Conservation (phyloP, 2,888 invertebrate genomes). For the Cantharis lateralis region DNA sequence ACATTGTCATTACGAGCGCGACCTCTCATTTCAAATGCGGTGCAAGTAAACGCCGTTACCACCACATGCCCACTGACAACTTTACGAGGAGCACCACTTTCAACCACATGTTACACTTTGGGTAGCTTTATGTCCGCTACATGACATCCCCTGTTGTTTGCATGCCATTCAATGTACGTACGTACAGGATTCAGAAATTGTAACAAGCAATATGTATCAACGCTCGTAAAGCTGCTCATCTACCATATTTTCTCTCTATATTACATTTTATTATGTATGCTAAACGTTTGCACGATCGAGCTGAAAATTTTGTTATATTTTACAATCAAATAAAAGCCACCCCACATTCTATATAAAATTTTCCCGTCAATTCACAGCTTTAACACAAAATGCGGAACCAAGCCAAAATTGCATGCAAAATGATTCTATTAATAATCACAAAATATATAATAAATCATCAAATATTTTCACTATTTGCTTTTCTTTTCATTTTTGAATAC, state of each 20-base stretch:
- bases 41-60: conserved; percentile 55
- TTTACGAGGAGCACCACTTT: conserved; percentile 58
- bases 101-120: conserved; percentile 58
- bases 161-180: conserved; percentile 31
- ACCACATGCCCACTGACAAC: conserved; percentile 57
- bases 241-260: conserved; percentile 27
- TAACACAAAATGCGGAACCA: not conserved
- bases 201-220: conserved; percentile 36
- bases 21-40: conserved; percentile 54
- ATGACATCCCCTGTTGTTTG: conserved; percentile 51
- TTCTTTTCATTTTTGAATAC: too few species aligned
- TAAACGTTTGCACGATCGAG: not conserved
- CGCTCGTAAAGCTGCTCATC: conserved; percentile 29
- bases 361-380: not conserved
- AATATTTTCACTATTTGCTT: not conserved
- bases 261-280: conserved; percentile 28
- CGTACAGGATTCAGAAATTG: conserved; percentile 27
- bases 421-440: not conserved
- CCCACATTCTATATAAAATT: not conserved
- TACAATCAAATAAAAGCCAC: not conserved
- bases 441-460: not conserved
- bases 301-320: not conserved
- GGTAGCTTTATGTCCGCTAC: conserved; percentile 56
- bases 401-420: not conserved
- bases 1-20: conserved; percentile 54